Conservation (phyloP, 2,888 invertebrate species). For the Piscicola geometra region DNA sequence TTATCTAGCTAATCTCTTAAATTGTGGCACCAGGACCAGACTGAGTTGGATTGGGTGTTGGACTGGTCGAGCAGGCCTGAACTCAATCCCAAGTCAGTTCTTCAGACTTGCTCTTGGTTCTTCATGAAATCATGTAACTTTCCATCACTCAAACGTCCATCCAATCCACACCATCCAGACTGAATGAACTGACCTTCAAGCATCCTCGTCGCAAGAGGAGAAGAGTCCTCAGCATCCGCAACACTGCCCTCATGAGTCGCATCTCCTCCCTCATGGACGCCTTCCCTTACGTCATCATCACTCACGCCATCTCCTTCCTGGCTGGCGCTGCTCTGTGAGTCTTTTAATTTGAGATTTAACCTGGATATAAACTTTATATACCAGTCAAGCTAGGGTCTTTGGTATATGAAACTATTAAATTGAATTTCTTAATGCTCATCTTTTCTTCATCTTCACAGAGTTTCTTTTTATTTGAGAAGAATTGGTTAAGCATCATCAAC, state of each 20-base stretch:
- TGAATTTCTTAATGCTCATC: no score
- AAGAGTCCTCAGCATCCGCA: background rate
- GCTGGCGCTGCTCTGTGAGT: slow-evolving; percentile 12
- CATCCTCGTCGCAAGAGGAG: background rate
- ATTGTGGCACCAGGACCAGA: slow-evolving; percentile 1
- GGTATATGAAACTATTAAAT: no score
- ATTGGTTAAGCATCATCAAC: no score
- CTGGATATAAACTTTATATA: no score
- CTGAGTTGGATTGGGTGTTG: slow-evolving; percentile 5
- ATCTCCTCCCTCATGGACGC: slow-evolving; percentile 7
- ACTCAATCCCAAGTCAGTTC: background rate
- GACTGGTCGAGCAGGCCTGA: slow-evolving; percentile 13
- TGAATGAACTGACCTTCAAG: background rate
- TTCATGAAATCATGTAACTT: no score
- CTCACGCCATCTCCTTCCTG: slow-evolving; percentile 9
- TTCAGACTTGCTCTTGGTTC: no score
- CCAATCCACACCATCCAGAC: background rate
- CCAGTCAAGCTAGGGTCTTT: no score
- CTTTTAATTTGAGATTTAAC: no score
- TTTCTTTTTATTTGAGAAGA: no score
- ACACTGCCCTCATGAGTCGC: background rate
- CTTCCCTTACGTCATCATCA: background rate
- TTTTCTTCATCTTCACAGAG: no score
- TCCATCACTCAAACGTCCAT: no score
- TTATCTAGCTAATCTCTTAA: no score